A percentile compares a stretch with the other conserved stretches of the same genome.
Conservation (phyloP, 2,888 invertebrate genomes). For the Pomacea canaliculata region DNA sequence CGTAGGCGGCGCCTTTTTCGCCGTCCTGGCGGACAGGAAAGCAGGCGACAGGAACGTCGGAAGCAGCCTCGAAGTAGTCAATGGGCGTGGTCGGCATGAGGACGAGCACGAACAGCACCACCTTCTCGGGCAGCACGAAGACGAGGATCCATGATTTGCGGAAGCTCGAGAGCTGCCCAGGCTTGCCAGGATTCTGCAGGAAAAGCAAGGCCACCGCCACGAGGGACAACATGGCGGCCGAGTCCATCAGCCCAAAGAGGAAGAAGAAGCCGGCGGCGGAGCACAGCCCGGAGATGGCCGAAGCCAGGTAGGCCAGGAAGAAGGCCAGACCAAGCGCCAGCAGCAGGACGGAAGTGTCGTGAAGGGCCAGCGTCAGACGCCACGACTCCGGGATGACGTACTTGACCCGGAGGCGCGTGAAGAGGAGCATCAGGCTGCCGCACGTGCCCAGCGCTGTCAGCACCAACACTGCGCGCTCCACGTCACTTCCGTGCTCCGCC, state of each 20-base stretch:
- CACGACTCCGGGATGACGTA: constrained; percentile 54
- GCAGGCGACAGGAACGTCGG: constrained; percentile 43
- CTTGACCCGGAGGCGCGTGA: constrained; percentile 43
- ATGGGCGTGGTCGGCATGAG: constrained; percentile 47
- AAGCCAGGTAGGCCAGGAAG: constrained; percentile 38
- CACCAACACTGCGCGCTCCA: constrained; percentile 35
- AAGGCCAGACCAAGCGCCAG: constrained; percentile 44
- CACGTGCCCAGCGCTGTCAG: constrained; percentile 42
- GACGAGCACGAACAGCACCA: constrained; percentile 44
- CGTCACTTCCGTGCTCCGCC: constrained; percentile 13
- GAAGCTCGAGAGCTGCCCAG: constrained; percentile 51
- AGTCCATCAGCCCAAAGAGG: constrained; percentile 51
- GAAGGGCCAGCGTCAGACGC: constrained; percentile 49
- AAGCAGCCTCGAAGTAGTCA: constrained; percentile 39
- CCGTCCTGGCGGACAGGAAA: constrained; percentile 46
- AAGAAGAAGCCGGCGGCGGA: constrained; percentile 47
- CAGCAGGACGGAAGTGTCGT: constrained; percentile 45
- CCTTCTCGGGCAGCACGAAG: constrained; percentile 49
- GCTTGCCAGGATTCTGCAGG: constrained; percentile 57
- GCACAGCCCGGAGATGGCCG: constrained; percentile 33
- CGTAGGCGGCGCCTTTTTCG: constrained; percentile 46
- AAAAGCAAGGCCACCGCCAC: constrained; percentile 49
- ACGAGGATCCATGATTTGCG: constrained; percentile 35
- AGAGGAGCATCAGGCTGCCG: constrained; percentile 40
- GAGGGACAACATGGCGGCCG: constrained; percentile 44